phyloP scores from a whole-genome alignment of 2,797 vertebrate genomes.

The Rhinatrema bivittatum region DNA sequence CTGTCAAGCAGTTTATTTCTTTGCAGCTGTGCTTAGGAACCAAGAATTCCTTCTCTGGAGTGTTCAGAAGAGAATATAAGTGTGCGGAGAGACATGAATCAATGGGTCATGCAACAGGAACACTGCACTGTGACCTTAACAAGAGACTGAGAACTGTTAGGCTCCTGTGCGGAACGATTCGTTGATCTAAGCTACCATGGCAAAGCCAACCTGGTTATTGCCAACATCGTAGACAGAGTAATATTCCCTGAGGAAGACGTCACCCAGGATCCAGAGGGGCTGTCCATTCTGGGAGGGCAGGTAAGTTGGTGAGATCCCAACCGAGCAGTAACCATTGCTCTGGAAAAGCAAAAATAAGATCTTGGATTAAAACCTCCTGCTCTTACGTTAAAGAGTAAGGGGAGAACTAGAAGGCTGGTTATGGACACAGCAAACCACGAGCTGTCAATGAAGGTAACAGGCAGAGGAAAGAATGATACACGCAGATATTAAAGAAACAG shows the following conservation, averaged over 20 bases:
- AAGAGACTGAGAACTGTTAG: too few species aligned
- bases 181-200: neutral
- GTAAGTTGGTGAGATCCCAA: conserved; percentile 26
- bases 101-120: too few species aligned
- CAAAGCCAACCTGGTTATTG: conserved; percentile 16
- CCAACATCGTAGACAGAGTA: conserved; percentile 12
- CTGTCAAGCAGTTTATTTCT: too few species aligned
- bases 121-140: too few species aligned
- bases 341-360: conserved; percentile 3
- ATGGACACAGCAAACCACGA: neutral
- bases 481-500: neutral
- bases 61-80: too few species aligned
- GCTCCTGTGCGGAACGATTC: too few species aligned
- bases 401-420: neutral
- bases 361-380: neutral
- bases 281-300: conserved; percentile 11
- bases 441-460: too few species aligned
- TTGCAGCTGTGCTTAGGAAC: too few species aligned
- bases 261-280: conserved; percentile 26
- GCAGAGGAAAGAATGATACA: too few species aligned
- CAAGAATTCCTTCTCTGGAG: too few species aligned
- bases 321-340: conserved; percentile 4
- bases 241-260: conserved; percentile 23
- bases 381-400: too few species aligned
- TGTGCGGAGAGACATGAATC: too few species aligned